Base-by-base conservation (phyloP, 2,888 invertebrate genomes). In the Chirona hameri region DNA sequence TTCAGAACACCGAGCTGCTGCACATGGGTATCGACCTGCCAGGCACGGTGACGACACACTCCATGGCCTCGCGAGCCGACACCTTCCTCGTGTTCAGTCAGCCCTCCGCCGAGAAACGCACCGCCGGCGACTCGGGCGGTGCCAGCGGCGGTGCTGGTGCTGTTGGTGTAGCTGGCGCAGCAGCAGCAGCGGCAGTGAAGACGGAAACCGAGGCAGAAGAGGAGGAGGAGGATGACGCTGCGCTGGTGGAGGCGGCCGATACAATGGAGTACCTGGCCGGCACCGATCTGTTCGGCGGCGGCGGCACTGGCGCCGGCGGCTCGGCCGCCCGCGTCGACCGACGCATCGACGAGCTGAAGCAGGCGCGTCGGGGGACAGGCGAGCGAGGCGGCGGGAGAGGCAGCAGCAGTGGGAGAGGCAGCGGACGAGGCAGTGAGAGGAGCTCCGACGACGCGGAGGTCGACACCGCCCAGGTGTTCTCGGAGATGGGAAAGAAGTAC, bases 1-100 rank as follows among this genome's bases (percentile, higher is more conserved):
- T 84, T 92, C 91, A 85, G 94, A 94, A 88, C 93, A 94, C 87
- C 95, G 95, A 0, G 92, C 95, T 85, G 90, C 92, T 82, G 31
- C 79, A 79, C 55, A 27, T 80, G 80, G 80, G 80, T 15, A 80
- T 80, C 52, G 80, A 80, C 52, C 52, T 80, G 48, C 52, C 80
- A 18, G 80, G 29, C 18, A 80, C 69, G 31, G 55, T 83, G 72
- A 72, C 65, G 48, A 18, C 48, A 52, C 72, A 31, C 29, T 72
- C 24, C n/a, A 69, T 82, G 69, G 48, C 52, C 14, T 82, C 72
- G 14, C 55, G 48, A 18, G 7, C 48, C 21, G 82, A 12, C 15
- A 82, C 72, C 10, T 69, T 12, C 5, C 60, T 72, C 39, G 21
- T 39, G 46, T 21, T 83, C n/a, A 52, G 60, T 15, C 29, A 72